Base-by-base conservation (phyloP, 2,888 invertebrate genomes). In the Eudemis profundana region DNA sequence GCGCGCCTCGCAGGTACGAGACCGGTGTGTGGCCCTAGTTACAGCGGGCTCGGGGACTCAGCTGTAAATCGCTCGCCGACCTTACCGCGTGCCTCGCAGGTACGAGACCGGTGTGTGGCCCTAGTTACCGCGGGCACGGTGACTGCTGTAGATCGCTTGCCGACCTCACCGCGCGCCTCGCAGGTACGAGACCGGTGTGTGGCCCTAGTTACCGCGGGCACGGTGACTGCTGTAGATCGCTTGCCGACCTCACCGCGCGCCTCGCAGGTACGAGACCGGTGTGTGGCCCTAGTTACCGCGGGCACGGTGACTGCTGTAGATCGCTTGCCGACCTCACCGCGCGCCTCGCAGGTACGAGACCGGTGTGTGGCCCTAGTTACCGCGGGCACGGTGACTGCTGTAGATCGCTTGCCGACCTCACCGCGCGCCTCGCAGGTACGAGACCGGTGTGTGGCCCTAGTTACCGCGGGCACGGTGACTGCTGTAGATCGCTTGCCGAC, bases 161-260 rank as follows among this genome's bases (percentile, higher is more conserved):
- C 50, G 65, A 77, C 14, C 82, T 90, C 17, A 66, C 76, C 8
- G 66, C 67, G 0, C 85, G 86, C 33, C 81, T 90, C 12, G 73
- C 73, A 14, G 82, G 84, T 82, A 56, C 56, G 10, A 3, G 23
- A 23, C n/a, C n/a, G n/a, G n/a, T n/a, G 23, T 23, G 23, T 23
- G 23, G 23, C 23, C 3, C 23, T 23, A 3, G n/a, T n/a, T n/a
- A n/a, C n/a, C n/a, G n/a, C n/a, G n/a, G n/a, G n/a, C n/a, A n/a
- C n/a, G n/a, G n/a, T n/a, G n/a, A n/a, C n/a, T n/a, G 29, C 8
- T 8, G 4, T 5, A 5, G 4, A n/a, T 4, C 29, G 8, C 29
- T 8, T 2, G n/a, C 36, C 8, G 36, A 12, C 12, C 36, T 36
- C 36, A 36, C 36, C 8, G 23, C 23, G 23, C 3, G 23, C 3